These are phyloP conservation scores for Gymnosoma rotundatum DNA, from an alignment of 2,888 invertebrate genomes.

Conservation along the genomic window DNA sequence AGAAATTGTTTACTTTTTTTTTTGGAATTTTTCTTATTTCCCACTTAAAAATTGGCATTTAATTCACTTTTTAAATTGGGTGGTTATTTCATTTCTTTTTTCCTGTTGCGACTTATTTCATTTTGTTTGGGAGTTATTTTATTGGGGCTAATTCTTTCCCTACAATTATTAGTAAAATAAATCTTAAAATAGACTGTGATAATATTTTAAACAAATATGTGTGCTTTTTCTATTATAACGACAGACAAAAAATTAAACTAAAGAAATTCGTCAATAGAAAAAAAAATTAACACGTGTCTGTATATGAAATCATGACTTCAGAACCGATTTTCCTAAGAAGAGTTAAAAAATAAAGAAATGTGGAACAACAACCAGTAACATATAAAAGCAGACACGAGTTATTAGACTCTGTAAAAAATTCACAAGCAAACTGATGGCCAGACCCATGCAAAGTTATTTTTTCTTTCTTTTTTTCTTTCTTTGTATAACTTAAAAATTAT, in stretches of 20 bases:
- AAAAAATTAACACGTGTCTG: conserved; percentile 55
- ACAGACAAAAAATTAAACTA: background rate
- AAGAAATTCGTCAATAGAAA: background rate
- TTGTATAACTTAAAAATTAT: conserved; percentile 7
- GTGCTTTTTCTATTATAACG: conserved; percentile 2
- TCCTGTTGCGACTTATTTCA: too few relatives aligned
- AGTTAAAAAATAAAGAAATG: background rate
- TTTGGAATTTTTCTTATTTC: too few relatives aligned
- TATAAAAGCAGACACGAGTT: conserved; percentile 62
- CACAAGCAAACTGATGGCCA: background rate
- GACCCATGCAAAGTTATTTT: conserved; percentile 67
- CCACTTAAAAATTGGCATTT: too few relatives aligned
- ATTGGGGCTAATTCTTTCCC: too few relatives aligned
- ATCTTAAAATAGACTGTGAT: background rate
- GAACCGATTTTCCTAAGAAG: conserved; percentile 6
- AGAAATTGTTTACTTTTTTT: too few relatives aligned
- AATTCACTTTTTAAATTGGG: too few relatives aligned
- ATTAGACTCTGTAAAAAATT: conserved; percentile 41
- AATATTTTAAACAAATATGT: conserved; percentile 49
- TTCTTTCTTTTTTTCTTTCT: background rate
- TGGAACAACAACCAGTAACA: conserved; percentile 1
- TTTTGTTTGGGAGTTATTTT: too few relatives aligned
- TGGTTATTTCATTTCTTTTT: too few relatives aligned
- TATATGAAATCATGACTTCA: conserved; percentile 17
- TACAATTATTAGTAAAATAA: background rate